phyloP scores from a whole-genome alignment of 2,888 invertebrate genomes.

The Chrysodeixis includens region DNA sequence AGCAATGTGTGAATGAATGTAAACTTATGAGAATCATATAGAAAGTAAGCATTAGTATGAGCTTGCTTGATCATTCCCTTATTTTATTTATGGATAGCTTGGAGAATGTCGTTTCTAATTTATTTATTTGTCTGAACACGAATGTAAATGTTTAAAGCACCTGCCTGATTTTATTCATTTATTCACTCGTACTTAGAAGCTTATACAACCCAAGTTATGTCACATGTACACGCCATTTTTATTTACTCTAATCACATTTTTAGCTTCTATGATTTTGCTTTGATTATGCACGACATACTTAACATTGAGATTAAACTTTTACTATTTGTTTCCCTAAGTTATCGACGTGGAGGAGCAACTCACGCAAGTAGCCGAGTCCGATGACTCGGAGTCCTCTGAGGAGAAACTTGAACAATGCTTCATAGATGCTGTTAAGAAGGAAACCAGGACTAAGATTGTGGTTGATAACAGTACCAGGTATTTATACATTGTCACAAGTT shows the following conservation, averaged over 20 bases:
- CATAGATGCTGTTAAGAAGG: slow-evolving; percentile 85
- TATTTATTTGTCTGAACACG: neutral
- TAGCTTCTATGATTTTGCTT: slow-evolving; percentile 40
- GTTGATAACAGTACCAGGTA: slow-evolving; percentile 78
- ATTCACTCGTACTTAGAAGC: slow-evolving; percentile 24
- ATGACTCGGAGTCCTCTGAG: slow-evolving; percentile 93
- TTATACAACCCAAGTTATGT: slow-evolving; percentile 15
- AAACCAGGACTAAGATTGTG: slow-evolving; percentile 72
- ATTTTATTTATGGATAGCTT: neutral
- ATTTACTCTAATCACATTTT: slow-evolving; percentile 12
- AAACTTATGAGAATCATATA: neutral
- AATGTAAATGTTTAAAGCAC: slow-evolving; percentile 8
- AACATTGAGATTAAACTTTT: slow-evolving; percentile 10
- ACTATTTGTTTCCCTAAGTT: slow-evolving; percentile 55
- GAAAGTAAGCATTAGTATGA: neutral
- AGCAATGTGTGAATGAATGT: neutral
- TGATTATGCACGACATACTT: neutral
- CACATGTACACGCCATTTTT: slow-evolving; percentile 6
- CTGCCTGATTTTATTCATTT: slow-evolving; percentile 27
- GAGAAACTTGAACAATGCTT: slow-evolving; percentile 92
- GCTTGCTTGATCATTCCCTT: neutral
- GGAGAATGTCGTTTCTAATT: neutral
- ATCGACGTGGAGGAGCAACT: slow-evolving; percentile 81
- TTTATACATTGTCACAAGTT: neutral
- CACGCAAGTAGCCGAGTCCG: slow-evolving; percentile 93